A percentile compares a stretch with the other conserved stretches of the same genome.
Conservation (phyloP, 2,888 invertebrate species). For the Podabrus alpinus region DNA sequence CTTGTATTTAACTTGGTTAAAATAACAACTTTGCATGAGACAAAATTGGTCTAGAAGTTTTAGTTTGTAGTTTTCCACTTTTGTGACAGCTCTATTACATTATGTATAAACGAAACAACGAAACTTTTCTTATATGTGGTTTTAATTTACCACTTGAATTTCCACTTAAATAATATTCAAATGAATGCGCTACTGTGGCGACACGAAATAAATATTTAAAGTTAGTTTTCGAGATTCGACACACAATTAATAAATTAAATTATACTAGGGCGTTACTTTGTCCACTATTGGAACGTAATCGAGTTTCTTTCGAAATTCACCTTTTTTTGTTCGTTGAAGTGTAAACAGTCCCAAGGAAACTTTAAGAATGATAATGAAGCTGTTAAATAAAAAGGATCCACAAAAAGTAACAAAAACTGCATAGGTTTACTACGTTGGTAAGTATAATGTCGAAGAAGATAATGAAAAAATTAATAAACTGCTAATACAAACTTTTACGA, state of each 20-base stretch:
- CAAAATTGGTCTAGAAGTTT: background rate
- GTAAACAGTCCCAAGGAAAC: background rate
- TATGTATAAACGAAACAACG: background rate
- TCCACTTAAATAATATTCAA: background rate
- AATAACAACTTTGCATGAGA: background rate
- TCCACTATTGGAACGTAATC: background rate
- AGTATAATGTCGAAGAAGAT: too few relatives aligned
- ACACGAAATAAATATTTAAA: background rate
- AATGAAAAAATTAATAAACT: background rate
- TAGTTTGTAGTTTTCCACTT: background rate
- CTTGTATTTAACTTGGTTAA: background rate
- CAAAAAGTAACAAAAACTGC: background rate
- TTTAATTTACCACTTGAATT: background rate
- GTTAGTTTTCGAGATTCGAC: background rate
- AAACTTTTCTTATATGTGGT: background rate
- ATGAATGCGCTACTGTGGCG: background rate
- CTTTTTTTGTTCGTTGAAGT: background rate
- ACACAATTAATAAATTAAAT: background rate
- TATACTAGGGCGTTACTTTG: background rate
- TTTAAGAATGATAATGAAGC: conserved; percentile 1
- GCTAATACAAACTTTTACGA: background rate
- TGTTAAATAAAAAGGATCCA: background rate
- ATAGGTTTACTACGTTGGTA: background rate
- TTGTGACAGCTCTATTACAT: background rate
- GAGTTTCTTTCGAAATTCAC: background rate